Evolutionary conservation across 2,888 invertebrate species (phyloP).

Genomic region (Eupithecia exiguata): DNA sequence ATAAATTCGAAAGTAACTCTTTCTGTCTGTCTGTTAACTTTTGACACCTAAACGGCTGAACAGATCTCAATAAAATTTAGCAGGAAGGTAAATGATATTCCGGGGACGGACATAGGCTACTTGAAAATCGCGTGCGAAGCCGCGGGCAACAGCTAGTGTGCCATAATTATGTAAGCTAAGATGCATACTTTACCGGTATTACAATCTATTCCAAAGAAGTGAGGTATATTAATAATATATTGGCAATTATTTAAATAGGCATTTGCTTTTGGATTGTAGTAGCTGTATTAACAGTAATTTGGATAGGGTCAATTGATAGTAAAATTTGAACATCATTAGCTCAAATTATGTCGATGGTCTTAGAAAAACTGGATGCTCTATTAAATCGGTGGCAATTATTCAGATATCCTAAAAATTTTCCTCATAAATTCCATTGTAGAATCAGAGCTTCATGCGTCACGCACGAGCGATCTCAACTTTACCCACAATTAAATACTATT

Average conservation of each 20-base stretch:
- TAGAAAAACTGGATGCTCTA: not conserved
- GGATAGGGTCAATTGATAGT: not conserved
- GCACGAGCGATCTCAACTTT: conserved; percentile 45
- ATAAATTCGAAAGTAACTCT: too few relatives aligned
- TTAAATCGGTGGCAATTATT: not conserved
- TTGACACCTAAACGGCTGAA: too few relatives aligned
- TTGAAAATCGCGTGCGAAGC: too few relatives aligned
- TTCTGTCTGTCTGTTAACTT: too few relatives aligned
- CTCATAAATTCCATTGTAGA: conserved; percentile 16
- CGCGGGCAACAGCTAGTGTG: not conserved
- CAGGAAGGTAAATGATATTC: too few relatives aligned
- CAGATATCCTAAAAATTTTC: conserved; percentile 12
- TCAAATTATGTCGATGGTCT: not conserved
- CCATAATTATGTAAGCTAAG: not conserved
- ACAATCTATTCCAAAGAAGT: not conserved
- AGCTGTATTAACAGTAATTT: not conserved
- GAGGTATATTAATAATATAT: not conserved
- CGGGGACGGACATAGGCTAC: too few relatives aligned
- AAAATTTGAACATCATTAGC: not conserved
- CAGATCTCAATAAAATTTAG: too few relatives aligned
- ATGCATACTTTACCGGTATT: not conserved
- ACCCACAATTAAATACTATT: conserved; percentile 51
- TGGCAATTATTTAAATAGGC: not conserved
- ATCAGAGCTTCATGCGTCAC: conserved; percentile 36
- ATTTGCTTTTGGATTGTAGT: not conserved